Evolutionary conservation across 2,888 invertebrate species (phyloP).

Genomic region (Napeogenes inachia): DNA sequence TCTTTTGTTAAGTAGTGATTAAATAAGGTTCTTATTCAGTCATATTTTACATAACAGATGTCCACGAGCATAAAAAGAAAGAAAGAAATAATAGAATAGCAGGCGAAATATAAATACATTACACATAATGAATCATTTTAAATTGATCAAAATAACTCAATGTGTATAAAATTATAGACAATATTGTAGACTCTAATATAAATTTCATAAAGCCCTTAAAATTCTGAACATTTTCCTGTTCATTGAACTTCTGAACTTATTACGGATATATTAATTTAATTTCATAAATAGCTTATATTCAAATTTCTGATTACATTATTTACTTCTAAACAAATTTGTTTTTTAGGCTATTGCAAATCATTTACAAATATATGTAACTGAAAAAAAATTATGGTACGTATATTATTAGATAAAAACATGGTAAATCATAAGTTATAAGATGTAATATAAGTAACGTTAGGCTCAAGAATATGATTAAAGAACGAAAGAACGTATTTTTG

Average conservation of each 20-base stretch:
- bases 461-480: not conserved
- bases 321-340: not conserved
- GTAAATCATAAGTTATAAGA: too few relatives aligned
- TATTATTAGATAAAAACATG: not conserved
- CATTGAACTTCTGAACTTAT: conserved; percentile 30
- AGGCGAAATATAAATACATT: not conserved
- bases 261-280: conserved; percentile 27
- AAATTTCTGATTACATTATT: conserved; percentile 3
- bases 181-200: not conserved
- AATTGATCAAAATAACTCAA: too few relatives aligned
- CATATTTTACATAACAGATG: too few relatives aligned
- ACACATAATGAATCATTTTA: not conserved
- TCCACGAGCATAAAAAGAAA: not conserved
- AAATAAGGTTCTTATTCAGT: conserved; percentile 13
- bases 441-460: too few relatives aligned
- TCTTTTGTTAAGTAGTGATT: conserved; percentile 19
- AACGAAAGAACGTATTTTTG: not conserved
- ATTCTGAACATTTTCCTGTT: conserved; percentile 30
- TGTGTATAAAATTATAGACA: too few relatives aligned
- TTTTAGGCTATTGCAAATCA: not conserved
- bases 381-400: too few relatives aligned
- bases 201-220: conserved; percentile 19
- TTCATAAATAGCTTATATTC: conserved; percentile 5
- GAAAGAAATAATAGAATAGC: not conserved
- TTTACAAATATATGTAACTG: not conserved